phyloP scores from a whole-genome alignment of 1,140 invertebrate species.

The Asbolus verrucosus region DNA sequence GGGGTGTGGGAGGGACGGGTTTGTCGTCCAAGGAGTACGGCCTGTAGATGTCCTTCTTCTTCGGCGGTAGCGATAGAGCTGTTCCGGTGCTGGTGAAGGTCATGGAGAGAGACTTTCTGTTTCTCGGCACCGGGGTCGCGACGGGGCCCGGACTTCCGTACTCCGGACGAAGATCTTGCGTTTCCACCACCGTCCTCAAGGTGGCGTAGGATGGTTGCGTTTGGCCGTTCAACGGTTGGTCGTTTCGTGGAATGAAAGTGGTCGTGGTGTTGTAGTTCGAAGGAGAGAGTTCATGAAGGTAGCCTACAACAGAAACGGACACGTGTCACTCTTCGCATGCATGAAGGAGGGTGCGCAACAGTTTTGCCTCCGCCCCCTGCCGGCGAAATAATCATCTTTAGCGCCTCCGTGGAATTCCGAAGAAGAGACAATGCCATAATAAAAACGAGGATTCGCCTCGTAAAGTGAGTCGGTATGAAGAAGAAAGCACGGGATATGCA shows the following conservation, averaged over 20 bases:
- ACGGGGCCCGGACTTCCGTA: slow-evolving; percentile 54
- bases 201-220: slow-evolving; percentile 73
- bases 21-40: slow-evolving; percentile 84
- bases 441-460: slow-evolving; percentile 4
- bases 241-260: slow-evolving; percentile 62
- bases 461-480: slow-evolving; percentile 20
- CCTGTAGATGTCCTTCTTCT: slow-evolving; percentile 89
- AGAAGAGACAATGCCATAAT: slow-evolving; percentile 19
- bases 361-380: slow-evolving; percentile 22
- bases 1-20: slow-evolving; percentile 54
- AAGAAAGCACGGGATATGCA: slow-evolving; percentile 22
- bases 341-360: slow-evolving; percentile 7
- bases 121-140: slow-evolving; percentile 68
- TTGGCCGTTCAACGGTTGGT: slow-evolving; percentile 52
- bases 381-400: slow-evolving; percentile 28
- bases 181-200: slow-evolving; percentile 72
- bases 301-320: slow-evolving; percentile 66
- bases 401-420: slow-evolving; percentile 14
- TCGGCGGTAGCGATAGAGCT: slow-evolving; percentile 82
- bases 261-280: slow-evolving; percentile 62
- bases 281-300: slow-evolving; percentile 65
- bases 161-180: slow-evolving; percentile 66
- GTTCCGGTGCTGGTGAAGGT: slow-evolving; percentile 87
- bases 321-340: too few species aligned
- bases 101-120: slow-evolving; percentile 79